phyloP scores from a whole-genome alignment of 2,888 invertebrate species.

The Caenorhabditis becei region DNA sequence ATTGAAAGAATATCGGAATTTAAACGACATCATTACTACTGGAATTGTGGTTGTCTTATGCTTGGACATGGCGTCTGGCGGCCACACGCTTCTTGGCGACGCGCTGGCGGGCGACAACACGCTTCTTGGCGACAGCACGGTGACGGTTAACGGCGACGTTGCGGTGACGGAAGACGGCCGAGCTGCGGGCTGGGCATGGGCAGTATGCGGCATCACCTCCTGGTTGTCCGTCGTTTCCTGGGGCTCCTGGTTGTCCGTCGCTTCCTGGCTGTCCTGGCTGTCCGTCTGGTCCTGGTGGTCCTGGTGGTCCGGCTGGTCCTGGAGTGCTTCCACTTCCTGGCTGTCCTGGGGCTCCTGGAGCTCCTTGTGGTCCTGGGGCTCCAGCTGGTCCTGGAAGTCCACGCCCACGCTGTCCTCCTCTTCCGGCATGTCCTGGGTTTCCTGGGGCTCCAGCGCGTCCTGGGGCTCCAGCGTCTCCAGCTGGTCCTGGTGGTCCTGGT shows the following conservation, averaged over 20 bases:
- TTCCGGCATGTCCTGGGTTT: constrained; percentile 61
- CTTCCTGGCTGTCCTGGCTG: constrained; percentile 62
- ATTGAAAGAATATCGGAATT: constrained; percentile 27
- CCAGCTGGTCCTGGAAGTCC: constrained; percentile 66
- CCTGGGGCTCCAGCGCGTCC: constrained; percentile 64
- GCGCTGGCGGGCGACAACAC: constrained; percentile 55
- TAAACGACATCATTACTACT: constrained; percentile 35
- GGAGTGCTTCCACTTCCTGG: constrained; percentile 58
- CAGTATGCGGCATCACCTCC: constrained; percentile 60
- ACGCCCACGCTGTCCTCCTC: constrained; percentile 46
- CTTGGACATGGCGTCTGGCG: constrained; percentile 57
- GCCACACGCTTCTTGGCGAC: constrained; percentile 58
- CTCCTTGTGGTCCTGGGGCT: constrained; percentile 61
- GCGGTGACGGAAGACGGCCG: constrained; percentile 37
- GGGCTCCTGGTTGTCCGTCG: constrained; percentile 58
- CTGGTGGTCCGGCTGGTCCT: constrained; percentile 63
- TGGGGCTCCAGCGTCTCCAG: no score
- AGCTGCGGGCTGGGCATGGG: constrained; percentile 60
- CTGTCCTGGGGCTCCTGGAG: constrained; percentile 59
- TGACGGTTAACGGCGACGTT: constrained; percentile 53
- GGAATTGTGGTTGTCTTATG: constrained; percentile 38
- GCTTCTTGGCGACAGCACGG: constrained; percentile 55
- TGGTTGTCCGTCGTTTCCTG: constrained; percentile 48
- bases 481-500: constrained; percentile 61
- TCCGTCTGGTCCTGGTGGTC: constrained; percentile 64